Evolutionary conservation across 1,140 invertebrate genomes (phyloP).

Genomic region (Antheraea mylitta): DNA sequence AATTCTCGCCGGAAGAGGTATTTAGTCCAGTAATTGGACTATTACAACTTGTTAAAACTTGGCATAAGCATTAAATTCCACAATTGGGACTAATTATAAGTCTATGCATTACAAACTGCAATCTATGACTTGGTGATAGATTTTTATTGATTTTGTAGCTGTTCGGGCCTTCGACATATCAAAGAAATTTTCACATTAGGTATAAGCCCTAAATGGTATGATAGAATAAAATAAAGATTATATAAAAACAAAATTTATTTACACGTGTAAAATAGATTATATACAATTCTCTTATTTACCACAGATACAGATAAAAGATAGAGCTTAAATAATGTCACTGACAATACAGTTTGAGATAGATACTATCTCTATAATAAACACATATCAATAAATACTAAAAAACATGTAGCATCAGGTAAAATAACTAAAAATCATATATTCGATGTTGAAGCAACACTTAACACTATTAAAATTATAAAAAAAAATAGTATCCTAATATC

Average conservation of each 20-base stretch:
- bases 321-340: conserved; percentile 10
- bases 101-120: too few relatives aligned
- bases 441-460: too few relatives aligned
- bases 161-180: too few relatives aligned
- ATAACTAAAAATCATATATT: not conserved
- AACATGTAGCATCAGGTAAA: not conserved
- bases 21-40: too few relatives aligned
- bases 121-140: too few relatives aligned
- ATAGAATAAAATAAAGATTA: not conserved
- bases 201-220: not conserved
- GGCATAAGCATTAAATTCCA: too few relatives aligned
- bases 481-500: not conserved
- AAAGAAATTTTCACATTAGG: too few relatives aligned
- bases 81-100: too few relatives aligned
- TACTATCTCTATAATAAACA: conserved; percentile 14
- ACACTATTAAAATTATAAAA: too few relatives aligned
- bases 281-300: not conserved
- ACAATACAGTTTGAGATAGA: conserved; percentile 16
- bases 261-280: conserved; percentile 5
- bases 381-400: conserved; percentile 9
- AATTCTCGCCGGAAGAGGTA: too few relatives aligned
- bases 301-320: not conserved
- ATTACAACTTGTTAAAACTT: too few relatives aligned
- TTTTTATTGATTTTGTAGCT: too few relatives aligned
- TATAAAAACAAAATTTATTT: conserved; percentile 5